Percentiles rank a stretch among this genome's conserved stretches.
Evolutionary conservation across 2,797 vertebrate species (phyloP).

Genomic region (Lacerta bilineata): DNA sequence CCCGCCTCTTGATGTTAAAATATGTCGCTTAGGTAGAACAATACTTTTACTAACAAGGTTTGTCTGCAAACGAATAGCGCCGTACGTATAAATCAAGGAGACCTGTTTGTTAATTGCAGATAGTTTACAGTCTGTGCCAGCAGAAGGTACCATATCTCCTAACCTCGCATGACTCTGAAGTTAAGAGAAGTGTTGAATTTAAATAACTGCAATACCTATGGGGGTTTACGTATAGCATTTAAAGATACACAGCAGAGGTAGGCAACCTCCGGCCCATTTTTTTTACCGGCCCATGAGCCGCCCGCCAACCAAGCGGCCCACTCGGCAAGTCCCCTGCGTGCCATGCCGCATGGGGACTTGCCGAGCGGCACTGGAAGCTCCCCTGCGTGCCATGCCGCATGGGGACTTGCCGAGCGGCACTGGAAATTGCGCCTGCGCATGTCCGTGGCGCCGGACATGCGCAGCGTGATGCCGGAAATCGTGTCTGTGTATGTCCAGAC

Average conservation of each 20-base stretch:
- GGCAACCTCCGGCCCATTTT: no score
- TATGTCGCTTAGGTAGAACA: slow-evolving; percentile 31
- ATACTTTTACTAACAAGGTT: slow-evolving; percentile 53
- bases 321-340: no score
- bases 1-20: slow-evolving; percentile 48
- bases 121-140: slow-evolving; percentile 44
- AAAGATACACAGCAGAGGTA: neutral
- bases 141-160: slow-evolving; percentile 4
- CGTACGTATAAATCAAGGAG: slow-evolving; percentile 57
- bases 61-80: slow-evolving; percentile 51
- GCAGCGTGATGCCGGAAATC: no score
- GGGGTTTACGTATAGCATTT: slow-evolving; percentile 35
- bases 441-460: no score
- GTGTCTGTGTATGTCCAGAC: no score
- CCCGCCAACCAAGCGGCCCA: no score
- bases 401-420: no score
- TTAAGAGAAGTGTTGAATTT: slow-evolving; percentile 43
- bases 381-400: no score
- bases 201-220: slow-evolving; percentile 43
- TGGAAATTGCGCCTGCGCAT: no score
- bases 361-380: no score
- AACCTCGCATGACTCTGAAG: slow-evolving; percentile 26
- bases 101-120: slow-evolving; percentile 64
- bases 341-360: no score
- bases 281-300: no score